These are phyloP conservation scores for Porites lobata DNA, from an alignment of 92 coral and sea anemone genomes.

Conservation along the genomic window DNA sequence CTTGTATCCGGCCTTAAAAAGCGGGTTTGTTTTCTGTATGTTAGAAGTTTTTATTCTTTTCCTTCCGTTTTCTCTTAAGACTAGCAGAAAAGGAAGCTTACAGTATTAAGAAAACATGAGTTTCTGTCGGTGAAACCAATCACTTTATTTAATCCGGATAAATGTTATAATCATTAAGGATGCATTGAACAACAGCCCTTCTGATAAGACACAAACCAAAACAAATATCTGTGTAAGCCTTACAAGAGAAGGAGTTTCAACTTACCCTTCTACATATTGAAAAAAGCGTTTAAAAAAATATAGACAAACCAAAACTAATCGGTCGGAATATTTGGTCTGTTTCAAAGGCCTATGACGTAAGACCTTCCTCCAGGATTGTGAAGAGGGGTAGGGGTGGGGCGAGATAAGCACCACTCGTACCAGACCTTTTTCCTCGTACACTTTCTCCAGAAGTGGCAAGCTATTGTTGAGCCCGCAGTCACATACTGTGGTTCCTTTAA, in stretches of 20 bases:
- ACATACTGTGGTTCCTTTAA: constrained; percentile 88
- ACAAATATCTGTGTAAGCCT: background rate
- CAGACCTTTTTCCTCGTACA: constrained; percentile 93
- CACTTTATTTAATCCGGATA: too few species aligned
- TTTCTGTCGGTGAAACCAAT: too few species aligned
- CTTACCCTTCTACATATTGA: background rate
- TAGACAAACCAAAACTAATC: background rate
- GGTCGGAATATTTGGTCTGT: background rate
- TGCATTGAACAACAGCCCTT: too few species aligned
- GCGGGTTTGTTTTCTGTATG: too few species aligned
- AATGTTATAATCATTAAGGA: too few species aligned
- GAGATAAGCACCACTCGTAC: constrained; percentile 99
- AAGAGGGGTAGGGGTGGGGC: constrained; percentile 93
- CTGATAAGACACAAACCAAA: too few species aligned
- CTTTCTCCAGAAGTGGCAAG: constrained; percentile 94
- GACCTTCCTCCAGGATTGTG: constrained; percentile 98
- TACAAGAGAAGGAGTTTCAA: background rate
- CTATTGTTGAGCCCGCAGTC: constrained; percentile 74
- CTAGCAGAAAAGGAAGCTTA: too few species aligned
- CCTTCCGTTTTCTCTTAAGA: too few species aligned
- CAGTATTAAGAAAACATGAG: too few species aligned
- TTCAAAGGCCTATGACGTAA: constrained; percentile 86
- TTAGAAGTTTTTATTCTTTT: too few species aligned
- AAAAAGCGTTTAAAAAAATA: background rate
- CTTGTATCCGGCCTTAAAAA: too few species aligned